Percentiles rank a stretch among this genome's conserved stretches.
These are phyloP conservation scores for Uropsilus gracilis DNA, from an alignment of 2,113 vertebrate species.

Conservation along the genomic window DNA sequence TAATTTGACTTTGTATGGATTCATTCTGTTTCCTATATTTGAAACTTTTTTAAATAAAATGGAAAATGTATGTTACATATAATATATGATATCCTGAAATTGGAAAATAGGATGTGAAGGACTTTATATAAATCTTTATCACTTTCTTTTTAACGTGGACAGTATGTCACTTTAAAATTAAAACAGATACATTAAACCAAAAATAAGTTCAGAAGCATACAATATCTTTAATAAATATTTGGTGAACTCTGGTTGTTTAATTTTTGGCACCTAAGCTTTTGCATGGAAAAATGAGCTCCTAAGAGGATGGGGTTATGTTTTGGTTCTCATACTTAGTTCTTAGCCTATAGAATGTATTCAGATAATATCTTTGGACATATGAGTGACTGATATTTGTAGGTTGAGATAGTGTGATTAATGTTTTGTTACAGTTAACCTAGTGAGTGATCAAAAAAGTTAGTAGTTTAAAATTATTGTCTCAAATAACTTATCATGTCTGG, in stretches of 20 bases:
- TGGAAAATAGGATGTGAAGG: background rate
- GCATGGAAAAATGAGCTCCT: background rate
- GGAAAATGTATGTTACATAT: background rate
- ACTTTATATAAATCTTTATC: background rate
- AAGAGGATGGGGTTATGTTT: background rate
- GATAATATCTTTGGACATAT: background rate
- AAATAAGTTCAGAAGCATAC: background rate
- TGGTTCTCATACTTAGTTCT: background rate
- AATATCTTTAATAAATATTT: background rate
- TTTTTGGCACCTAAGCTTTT: background rate
- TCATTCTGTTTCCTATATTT: background rate
- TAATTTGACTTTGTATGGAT: background rate
- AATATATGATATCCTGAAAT: background rate
- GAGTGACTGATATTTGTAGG: background rate
- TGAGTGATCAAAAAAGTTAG: background rate
- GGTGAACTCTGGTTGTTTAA: background rate
- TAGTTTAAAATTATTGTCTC: background rate
- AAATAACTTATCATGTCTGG: background rate
- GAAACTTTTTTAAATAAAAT: constrained; percentile 32
- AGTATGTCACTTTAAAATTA: background rate
- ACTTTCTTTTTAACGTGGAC: background rate
- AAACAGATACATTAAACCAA: background rate
- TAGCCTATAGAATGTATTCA: background rate
- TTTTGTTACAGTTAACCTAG: background rate
- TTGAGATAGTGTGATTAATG: background rate